Base-by-base conservation (phyloP, 2,888 invertebrate species). In the Lapara coniferarum region DNA sequence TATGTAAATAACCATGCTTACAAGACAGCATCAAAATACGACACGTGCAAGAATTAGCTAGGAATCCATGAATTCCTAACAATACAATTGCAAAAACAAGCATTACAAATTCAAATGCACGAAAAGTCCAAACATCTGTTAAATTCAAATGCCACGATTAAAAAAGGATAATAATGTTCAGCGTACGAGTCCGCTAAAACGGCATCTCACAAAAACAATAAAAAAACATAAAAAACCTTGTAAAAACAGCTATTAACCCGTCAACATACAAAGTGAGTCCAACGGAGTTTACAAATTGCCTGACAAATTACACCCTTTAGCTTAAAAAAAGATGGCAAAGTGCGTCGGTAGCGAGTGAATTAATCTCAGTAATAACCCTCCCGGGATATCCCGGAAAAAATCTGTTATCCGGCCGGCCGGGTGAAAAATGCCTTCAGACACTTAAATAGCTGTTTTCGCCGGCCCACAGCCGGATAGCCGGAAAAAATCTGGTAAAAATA, bases 371-470 rank as follows among this genome's bases (percentile, higher is more conserved):
- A 71, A 75, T 74, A 74, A 71, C 76, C 76, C 71, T 68, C 59
- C 70, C 77, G 79, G 83, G 82, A 82, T 80, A 75, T 81, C 82
- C 83, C 82, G 83, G 75, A 83, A 86, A 89, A 89, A 90, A 89
- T 88, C 88, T 89, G 89, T 88, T 89, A 85, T 82, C 86, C 78
- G 73, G 73, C 85, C 81, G 74, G 69, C 74, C 74, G 80, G 79
- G 78, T 71, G 80, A 88, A 89, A 89, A 88, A 85, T 81, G 77
- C 77, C 79, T 75, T 77, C 71, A 81, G 81, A 78, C 85, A 85
- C 85, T 88, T 89, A 88, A 87, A 88, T 84, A 82, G 83, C 81
- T 82, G 86, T 88, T 89, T 86, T 82, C 77, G 67, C 72, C 72
- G 76, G 75, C 77, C 78, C 78, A 72, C 75, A 71, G 69, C 73